A percentile compares a stretch with the other conserved stretches of the same genome.
Conservation (phyloP, 2,113 vertebrate species). For the Colaptes auratus region DNA sequence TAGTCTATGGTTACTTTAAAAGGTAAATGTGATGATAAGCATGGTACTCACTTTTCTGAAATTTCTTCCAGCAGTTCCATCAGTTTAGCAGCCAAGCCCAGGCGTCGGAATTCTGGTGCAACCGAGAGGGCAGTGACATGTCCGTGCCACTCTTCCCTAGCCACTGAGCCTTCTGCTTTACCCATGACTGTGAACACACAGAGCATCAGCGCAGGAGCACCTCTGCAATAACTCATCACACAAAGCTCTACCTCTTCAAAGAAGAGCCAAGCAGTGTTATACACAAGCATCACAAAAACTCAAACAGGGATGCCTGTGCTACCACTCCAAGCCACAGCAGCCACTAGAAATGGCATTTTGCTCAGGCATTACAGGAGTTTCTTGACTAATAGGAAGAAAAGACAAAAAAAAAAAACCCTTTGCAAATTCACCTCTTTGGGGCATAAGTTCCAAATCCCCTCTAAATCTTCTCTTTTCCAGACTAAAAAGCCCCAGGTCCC, state of each 20-base stretch:
- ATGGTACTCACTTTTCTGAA: constrained; percentile 86
- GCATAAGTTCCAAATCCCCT: not conserved
- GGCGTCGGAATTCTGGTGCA: constrained; percentile 91
- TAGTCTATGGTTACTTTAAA: not conserved
- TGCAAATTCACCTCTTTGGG: not conserved
- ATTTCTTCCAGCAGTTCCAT: constrained; percentile 98
- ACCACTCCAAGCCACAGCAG: not conserved
- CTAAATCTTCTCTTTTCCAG: no score
- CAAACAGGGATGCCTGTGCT: not conserved
- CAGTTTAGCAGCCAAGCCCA: constrained; percentile 93
- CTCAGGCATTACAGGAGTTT: not conserved
- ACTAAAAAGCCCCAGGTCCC: no score
- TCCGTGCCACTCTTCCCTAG: constrained; percentile 94
- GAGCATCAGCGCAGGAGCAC: not conserved
- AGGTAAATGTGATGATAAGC: not conserved
- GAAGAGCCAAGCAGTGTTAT: not conserved
- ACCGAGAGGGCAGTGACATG: constrained; percentile 95
- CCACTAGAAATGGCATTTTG: not conserved
- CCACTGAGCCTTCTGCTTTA: constrained; percentile 95
- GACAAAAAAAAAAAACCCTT: not conserved
- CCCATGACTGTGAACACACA: constrained; percentile 87
- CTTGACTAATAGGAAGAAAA: not conserved
- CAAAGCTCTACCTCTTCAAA: not conserved
- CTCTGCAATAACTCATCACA: accelerated
- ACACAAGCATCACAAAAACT: not conserved